Percentiles rank a stretch among this genome's conserved stretches.
Conservation (phyloP, 2,888 invertebrate species). For the Leucania comma region DNA sequence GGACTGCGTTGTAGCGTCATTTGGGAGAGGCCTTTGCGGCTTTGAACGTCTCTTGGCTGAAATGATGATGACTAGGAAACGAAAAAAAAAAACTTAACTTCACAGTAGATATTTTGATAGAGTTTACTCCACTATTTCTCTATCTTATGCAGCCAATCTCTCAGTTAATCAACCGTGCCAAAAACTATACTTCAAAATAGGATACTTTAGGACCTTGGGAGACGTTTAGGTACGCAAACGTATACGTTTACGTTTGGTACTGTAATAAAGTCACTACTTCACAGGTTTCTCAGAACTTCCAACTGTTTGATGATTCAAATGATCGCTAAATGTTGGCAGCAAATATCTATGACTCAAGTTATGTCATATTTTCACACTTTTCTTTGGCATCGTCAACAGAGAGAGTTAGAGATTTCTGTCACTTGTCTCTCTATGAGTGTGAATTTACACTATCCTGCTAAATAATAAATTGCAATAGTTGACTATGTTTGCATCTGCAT, state of each 20-base stretch:
- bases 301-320: constrained; percentile 45
- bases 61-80: no score
- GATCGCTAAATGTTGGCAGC: constrained; percentile 43
- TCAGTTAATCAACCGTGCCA: no score
- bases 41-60: no score
- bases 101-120: background rate
- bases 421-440: constrained; percentile 29
- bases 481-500: background rate
- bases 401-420: constrained; percentile 30
- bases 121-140: no score
- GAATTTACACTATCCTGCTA: constrained; percentile 32
- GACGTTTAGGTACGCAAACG: constrained; percentile 18
- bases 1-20: no score
- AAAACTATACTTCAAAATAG: background rate
- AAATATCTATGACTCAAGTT: constrained; percentile 37
- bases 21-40: no score
- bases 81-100: background rate
- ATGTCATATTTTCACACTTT: constrained; percentile 53
- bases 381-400: constrained; percentile 40
- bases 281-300: constrained; percentile 18
- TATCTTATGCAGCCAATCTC: no score
- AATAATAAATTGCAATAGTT: constrained; percentile 6
- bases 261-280: constrained; percentile 28
- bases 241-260: constrained; percentile 11
- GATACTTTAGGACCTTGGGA: constrained; percentile 15